Percentiles rank a stretch among this genome's conserved stretches.
Conservation (phyloP, 37 sponge, comb jelly and placozoan genomes). For the Geodia barretti region DNA sequence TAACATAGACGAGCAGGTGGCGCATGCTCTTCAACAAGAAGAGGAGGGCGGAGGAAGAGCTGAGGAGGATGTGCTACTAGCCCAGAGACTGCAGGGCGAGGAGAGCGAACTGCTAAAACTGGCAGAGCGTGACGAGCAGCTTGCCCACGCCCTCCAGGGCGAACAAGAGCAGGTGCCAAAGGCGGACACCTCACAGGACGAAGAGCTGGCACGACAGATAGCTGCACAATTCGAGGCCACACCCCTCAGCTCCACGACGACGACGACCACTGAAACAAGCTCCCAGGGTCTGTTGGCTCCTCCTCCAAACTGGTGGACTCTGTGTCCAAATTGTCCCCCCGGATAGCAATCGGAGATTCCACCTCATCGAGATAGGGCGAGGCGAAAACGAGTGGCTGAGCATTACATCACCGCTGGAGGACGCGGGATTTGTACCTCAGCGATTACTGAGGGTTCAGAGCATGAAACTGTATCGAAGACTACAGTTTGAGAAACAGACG, state of each 20-base stretch:
- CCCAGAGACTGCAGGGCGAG: no score
- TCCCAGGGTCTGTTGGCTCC: neutral
- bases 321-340: slow-evolving; percentile 37
- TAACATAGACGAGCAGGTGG: neutral
- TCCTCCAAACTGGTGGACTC: slow-evolving; percentile 16
- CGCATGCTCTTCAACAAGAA: neutral
- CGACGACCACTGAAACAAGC: no score
- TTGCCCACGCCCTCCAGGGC: no score
- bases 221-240: neutral
- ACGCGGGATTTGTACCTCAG: slow-evolving; percentile 5
- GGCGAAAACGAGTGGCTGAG: slow-evolving; percentile 21
- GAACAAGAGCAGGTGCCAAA: no score
- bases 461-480: slow-evolving; percentile 48
- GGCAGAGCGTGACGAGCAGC: no score
- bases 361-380: slow-evolving; percentile 29
- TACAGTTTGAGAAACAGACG: slow-evolving; percentile 48
- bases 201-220: neutral
- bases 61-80: no score
- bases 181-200: neutral
- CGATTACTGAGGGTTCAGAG: slow-evolving; percentile 69
- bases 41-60: no score
- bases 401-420: neutral
- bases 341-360: slow-evolving; percentile 12
- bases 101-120: no score
- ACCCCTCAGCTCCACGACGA: neutral